phyloP scores from a whole-genome alignment of 2,797 vertebrate genomes.

The Borostomias antarcticus region DNA sequence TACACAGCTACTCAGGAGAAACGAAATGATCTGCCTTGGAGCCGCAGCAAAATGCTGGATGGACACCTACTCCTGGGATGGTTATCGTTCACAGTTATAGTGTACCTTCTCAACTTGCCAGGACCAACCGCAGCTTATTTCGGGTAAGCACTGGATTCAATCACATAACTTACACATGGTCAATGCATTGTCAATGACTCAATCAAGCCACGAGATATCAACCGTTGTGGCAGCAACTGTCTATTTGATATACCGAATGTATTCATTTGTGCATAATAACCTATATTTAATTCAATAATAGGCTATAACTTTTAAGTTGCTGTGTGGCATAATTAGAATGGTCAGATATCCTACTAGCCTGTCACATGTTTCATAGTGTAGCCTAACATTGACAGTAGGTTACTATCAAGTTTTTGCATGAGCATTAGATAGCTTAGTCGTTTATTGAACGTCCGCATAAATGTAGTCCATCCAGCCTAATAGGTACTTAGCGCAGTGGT shows the following conservation, averaged over 20 bases:
- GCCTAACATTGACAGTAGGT: not conserved
- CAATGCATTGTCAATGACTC: conserved; percentile 56
- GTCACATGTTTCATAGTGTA: no score
- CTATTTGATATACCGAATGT: not conserved
- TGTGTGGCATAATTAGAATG: not conserved
- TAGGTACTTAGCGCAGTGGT: not conserved
- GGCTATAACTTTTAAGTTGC: conserved; percentile 2
- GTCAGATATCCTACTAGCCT: not conserved
- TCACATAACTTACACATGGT: conserved; percentile 7
- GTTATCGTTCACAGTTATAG: conserved; percentile 87
- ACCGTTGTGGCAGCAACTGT: not conserved
- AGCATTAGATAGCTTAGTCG: not conserved
- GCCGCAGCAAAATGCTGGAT: conserved; percentile 98
- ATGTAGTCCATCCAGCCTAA: not conserved
- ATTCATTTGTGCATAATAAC: not conserved
- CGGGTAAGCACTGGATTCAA: conserved; percentile 80
- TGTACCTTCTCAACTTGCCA: conserved; percentile 81
- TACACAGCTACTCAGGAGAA: conserved; percentile 88
- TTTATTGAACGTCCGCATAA: not conserved
- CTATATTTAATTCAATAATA: conserved; percentile 9
- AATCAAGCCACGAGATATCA: conserved; percentile 43
- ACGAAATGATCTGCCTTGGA: conserved; percentile 97
- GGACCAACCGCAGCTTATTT: conserved; percentile 91
- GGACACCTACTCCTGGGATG: conserved; percentile 95
- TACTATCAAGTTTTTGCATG: not conserved